Percentiles rank a stretch among this genome's conserved stretches.
These are phyloP conservation scores for Acanthurus leucopareius DNA, from an alignment of 2,797 vertebrate species.

Conservation along the genomic window DNA sequence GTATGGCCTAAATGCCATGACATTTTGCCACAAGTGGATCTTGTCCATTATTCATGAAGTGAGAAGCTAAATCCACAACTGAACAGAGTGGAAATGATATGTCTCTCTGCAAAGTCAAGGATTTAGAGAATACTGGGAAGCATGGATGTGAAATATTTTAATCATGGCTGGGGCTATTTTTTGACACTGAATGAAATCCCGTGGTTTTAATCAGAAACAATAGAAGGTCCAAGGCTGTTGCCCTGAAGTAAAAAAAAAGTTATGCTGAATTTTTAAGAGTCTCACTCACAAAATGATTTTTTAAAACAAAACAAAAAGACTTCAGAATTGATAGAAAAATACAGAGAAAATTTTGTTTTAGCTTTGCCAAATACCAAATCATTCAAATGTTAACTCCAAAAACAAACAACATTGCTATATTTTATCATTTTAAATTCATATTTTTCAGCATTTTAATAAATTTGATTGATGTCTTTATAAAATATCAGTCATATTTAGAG, in stretches of 20 bases:
- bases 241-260: conserved; percentile 9
- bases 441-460: no score
- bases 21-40: conserved; percentile 79
- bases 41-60: conserved; percentile 83
- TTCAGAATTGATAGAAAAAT: background rate
- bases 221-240: background rate
- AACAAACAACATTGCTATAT: background rate
- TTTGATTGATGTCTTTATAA: no score
- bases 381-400: background rate
- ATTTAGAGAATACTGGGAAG: background rate
- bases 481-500: background rate
- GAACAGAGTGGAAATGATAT: conserved; percentile 51
- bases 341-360: background rate
- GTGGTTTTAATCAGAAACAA: conserved; percentile 31
- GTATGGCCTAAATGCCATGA: conserved; percentile 80
- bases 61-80: conserved; percentile 26
- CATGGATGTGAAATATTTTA: conserved; percentile 20
- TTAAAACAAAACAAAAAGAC: conserved; percentile 3
- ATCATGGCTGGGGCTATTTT: conserved; percentile 1
- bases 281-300: background rate
- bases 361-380: background rate
- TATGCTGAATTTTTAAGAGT: background rate
- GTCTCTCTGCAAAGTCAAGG: conserved; percentile 39
- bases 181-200: conserved; percentile 2
- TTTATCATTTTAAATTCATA: no score